phyloP scores from a whole-genome alignment of 2,113 vertebrate species.

The Polypterus bichir region DNA sequence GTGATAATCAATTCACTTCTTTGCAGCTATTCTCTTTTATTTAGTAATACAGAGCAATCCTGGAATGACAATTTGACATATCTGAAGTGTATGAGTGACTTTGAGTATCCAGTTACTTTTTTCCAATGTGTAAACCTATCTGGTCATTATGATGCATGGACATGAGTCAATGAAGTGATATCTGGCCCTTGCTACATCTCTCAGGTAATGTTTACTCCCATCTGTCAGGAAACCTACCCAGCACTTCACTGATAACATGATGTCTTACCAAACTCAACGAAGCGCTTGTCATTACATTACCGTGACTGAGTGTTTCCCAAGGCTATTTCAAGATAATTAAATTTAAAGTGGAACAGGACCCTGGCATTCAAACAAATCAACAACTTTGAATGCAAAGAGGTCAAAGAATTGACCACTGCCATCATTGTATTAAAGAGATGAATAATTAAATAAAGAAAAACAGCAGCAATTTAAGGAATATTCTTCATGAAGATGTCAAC shows the following conservation, averaged over 20 bases:
- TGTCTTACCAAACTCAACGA: constrained; percentile 2
- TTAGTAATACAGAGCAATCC: too few relatives aligned
- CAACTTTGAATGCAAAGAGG: not conserved
- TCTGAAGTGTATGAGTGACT: constrained; percentile 1
- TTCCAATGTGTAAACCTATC: constrained; percentile 19
- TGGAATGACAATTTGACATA: constrained; percentile 6
- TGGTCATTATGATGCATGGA: constrained; percentile 20
- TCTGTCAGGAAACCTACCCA: constrained; percentile 14
- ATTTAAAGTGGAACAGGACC: not conserved
- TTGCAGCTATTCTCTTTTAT: too few relatives aligned
- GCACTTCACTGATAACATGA: constrained; percentile 4
- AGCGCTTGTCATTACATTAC: constrained; percentile 12
- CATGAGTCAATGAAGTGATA: constrained; percentile 19
- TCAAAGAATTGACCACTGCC: too few relatives aligned
- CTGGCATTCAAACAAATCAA: not conserved
- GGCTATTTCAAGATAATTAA: constrained; percentile 9
- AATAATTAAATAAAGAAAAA: too few relatives aligned
- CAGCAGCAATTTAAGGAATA: too few relatives aligned
- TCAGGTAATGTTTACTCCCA: constrained; percentile 13
- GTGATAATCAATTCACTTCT: too few relatives aligned
- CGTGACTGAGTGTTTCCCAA: constrained; percentile 6
- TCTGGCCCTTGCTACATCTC: constrained; percentile 9
- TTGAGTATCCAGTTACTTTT: constrained; percentile 10
- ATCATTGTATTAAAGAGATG: too few relatives aligned
- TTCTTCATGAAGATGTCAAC: too few relatives aligned